A percentile compares a stretch with the other conserved stretches of the same genome.
phyloP scores from a whole-genome alignment of 2,888 invertebrate genomes.

The Campaea margaritaria region DNA sequence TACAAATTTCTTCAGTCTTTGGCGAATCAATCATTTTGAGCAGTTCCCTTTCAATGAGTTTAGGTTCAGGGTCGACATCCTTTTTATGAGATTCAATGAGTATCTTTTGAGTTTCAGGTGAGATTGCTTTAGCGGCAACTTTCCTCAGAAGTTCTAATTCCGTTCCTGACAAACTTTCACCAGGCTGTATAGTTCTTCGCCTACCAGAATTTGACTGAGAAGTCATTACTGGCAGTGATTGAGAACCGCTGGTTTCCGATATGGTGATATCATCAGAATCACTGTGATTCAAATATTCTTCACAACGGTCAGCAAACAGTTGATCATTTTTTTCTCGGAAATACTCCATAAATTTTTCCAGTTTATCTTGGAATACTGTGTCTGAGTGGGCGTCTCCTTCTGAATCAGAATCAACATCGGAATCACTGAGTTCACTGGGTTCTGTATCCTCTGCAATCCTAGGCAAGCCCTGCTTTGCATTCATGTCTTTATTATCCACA shows the following conservation, averaged over 20 bases:
- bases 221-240: conserved; percentile 78
- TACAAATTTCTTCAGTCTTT: conserved; percentile 78
- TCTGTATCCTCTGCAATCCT: conserved; percentile 84
- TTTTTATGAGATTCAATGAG: conserved; percentile 84
- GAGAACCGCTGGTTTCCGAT: conserved; percentile 81
- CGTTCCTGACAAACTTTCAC: conserved; percentile 85
- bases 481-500: conserved; percentile 74
- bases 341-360: conserved; percentile 89
- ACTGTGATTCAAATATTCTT: conserved; percentile 84
- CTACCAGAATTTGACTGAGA: conserved; percentile 79
- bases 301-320: conserved; percentile 86
- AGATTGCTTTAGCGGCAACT: conserved; percentile 85
- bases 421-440: conserved; percentile 86
- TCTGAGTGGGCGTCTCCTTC: conserved; percentile 85
- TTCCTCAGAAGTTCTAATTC: conserved; percentile 85
- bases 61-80: conserved; percentile 83
- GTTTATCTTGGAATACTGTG: conserved; percentile 88
- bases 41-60: conserved; percentile 80
- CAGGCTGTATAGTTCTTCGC: conserved; percentile 86
- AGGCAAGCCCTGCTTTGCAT: conserved; percentile 75
- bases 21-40: conserved; percentile 83
- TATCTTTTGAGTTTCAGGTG: conserved; percentile 82
- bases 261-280: conserved; percentile 83
- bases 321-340: conserved; percentile 90
- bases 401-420: conserved; percentile 86